phyloP scores from a whole-genome alignment of 2,888 invertebrate species.

The Dione vanillae region DNA sequence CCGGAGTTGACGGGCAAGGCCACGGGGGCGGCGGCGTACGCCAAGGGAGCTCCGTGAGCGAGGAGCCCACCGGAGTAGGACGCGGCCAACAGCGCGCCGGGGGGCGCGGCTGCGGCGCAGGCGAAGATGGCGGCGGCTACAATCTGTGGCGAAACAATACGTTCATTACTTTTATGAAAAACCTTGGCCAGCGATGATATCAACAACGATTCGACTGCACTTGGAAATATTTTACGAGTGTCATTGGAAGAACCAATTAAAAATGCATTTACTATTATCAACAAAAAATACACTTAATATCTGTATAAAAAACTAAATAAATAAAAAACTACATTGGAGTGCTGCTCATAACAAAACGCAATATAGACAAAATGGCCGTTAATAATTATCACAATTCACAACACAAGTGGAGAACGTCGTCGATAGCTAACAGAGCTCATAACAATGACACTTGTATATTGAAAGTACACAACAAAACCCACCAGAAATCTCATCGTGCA shows the following conservation, averaged over 20 bases:
- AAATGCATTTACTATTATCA: too few species aligned
- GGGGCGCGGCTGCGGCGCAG: conserved; percentile 76
- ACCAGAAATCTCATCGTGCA: conserved; percentile 38
- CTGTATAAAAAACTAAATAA: background rate
- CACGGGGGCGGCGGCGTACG: conserved; percentile 54
- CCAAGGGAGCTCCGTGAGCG: conserved; percentile 55
- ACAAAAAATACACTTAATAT: too few species aligned
- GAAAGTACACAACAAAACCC: conserved; percentile 19
- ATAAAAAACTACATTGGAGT: too few species aligned
- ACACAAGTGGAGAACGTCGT: conserved; percentile 1
- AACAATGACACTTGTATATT: conserved; percentile 9
- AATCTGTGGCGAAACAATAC: conserved; percentile 72
- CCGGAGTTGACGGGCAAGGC: conserved; percentile 72
- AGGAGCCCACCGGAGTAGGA: conserved; percentile 59
- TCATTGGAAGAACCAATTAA: too few species aligned
- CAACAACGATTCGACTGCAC: background rate
- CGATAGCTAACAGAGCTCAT: background rate
- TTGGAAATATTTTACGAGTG: background rate
- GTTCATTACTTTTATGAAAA: background rate
- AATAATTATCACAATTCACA: conserved; percentile 5
- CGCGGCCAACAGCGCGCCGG: conserved; percentile 68
- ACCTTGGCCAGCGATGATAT: background rate
- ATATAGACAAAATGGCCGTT: background rate
- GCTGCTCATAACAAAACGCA: background rate
- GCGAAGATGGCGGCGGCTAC: conserved; percentile 80